phyloP scores from a whole-genome alignment of 2,113 vertebrate species.

The Tachycineta bicolor region DNA sequence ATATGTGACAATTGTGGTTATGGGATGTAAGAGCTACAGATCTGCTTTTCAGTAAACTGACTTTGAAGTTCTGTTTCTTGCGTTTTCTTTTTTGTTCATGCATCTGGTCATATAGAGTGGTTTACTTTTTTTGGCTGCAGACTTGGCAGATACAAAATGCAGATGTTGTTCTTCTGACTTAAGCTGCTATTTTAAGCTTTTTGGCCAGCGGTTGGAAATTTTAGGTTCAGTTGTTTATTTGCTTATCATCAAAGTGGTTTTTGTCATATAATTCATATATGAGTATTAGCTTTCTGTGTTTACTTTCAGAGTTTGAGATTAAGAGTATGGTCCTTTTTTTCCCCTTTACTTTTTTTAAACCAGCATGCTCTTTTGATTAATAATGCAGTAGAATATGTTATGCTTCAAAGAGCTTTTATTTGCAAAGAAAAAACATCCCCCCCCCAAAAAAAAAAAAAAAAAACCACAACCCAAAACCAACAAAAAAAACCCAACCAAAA shows the following conservation, averaged over 20 bases:
- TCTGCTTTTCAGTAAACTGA: slow-evolving; percentile 50
- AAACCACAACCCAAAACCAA: neutral
- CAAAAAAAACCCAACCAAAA: neutral
- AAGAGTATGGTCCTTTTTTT: neutral
- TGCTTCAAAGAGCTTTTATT: slow-evolving; percentile 40
- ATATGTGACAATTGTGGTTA: slow-evolving; percentile 12
- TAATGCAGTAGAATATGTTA: slow-evolving; percentile 51
- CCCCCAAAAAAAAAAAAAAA: no score
- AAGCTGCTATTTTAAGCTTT: slow-evolving; percentile 49
- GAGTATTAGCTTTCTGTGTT: slow-evolving; percentile 46
- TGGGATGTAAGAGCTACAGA: neutral
- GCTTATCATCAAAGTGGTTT: slow-evolving; percentile 59
- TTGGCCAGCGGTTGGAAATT: slow-evolving; percentile 53
- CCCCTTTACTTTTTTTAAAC: neutral
- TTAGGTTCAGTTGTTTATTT: slow-evolving; percentile 29
- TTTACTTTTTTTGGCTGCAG: slow-evolving; percentile 68
- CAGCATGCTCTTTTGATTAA: slow-evolving; percentile 45
- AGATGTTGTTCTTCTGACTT: slow-evolving; percentile 69
- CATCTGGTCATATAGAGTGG: slow-evolving; percentile 70
- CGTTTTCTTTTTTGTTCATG: slow-evolving; percentile 70
- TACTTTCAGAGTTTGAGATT: slow-evolving; percentile 54
- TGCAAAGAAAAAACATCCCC: neutral
- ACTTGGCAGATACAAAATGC: slow-evolving; percentile 69
- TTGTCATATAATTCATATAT: slow-evolving; percentile 51
- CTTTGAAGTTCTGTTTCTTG: slow-evolving; percentile 57